These are phyloP conservation scores for Lota lota DNA, from an alignment of 2,113 vertebrate species.

Conservation along the genomic window DNA sequence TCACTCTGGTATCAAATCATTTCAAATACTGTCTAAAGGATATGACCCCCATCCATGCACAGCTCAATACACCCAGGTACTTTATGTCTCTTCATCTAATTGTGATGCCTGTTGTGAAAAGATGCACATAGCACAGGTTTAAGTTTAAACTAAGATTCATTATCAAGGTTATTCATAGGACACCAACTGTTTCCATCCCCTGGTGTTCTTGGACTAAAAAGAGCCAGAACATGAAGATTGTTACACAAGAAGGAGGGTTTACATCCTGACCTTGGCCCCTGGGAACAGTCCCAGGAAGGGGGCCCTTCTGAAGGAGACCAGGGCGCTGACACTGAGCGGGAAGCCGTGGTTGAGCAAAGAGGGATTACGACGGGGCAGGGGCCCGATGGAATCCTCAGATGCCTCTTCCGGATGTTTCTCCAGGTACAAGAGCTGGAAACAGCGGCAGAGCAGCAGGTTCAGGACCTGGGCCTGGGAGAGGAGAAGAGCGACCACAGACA, in stretches of 20 bases:
- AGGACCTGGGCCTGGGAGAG: slow-evolving; percentile 80
- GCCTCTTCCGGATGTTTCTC: slow-evolving; percentile 83
- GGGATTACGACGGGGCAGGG: slow-evolving; percentile 40
- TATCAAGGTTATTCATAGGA: no score
- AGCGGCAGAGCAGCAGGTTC: slow-evolving; percentile 90
- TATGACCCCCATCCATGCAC: no score
- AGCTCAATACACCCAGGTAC: no score
- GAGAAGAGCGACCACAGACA: background rate
- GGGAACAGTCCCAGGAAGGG: slow-evolving; percentile 63
- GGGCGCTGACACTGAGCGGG: slow-evolving; percentile 86
- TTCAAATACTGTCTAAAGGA: no score
- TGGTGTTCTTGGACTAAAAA: no score
- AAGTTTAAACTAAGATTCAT: no score
- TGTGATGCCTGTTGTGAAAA: no score
- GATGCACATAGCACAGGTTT: no score
- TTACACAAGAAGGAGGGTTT: background rate
- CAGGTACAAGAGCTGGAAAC: slow-evolving; percentile 88
- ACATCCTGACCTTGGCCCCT: slow-evolving; percentile 66
- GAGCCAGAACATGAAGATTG: no score
- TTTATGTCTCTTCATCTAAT: no score
- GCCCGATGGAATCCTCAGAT: slow-evolving; percentile 27
- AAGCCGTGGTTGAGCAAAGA: slow-evolving; percentile 84
- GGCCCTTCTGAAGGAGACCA: slow-evolving; percentile 89
- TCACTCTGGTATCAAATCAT: no score
- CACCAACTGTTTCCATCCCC: no score